Conservation (phyloP, 92 coral and sea anemone genomes). For the Paramuricea clavata region DNA sequence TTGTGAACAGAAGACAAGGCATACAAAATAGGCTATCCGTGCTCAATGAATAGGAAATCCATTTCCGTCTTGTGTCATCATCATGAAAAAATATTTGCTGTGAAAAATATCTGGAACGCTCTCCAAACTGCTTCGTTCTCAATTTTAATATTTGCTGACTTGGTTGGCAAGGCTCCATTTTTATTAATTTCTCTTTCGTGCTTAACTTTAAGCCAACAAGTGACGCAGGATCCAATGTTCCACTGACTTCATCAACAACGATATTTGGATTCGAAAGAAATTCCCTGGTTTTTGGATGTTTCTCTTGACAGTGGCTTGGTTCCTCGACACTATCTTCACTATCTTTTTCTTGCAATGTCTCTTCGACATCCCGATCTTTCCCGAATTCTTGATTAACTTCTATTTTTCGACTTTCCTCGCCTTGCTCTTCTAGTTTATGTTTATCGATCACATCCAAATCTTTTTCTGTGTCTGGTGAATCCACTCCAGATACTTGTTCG, state of each 20-base stretch:
- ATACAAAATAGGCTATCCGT: constrained; percentile 18
- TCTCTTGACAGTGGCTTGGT: too few relatives aligned
- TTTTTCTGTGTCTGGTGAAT: background rate
- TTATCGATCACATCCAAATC: background rate
- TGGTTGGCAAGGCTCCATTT: constrained; percentile 7
- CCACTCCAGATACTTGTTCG: background rate
- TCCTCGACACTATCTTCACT: background rate
- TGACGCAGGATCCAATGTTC: constrained; percentile 10
- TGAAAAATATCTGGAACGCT: background rate
- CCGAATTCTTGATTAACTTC: background rate
- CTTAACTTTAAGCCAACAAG: constrained; percentile 9
- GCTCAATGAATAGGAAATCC: constrained; percentile 12
- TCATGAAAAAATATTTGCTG: background rate
- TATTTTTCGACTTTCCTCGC: background rate
- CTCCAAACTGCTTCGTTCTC: background rate
- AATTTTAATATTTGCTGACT: background rate
- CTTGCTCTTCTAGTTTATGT: background rate
- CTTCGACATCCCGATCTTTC: background rate
- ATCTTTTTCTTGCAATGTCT: background rate
- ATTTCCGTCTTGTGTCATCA: background rate
- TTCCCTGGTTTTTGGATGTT: too few relatives aligned
- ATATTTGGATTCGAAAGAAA: background rate
- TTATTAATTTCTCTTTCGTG: background rate
- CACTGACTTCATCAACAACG: background rate
- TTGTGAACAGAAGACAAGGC: constrained; percentile 14